Base-by-base conservation (phyloP, 2,797 vertebrate genomes). In the Cossypha heuglini region DNA sequence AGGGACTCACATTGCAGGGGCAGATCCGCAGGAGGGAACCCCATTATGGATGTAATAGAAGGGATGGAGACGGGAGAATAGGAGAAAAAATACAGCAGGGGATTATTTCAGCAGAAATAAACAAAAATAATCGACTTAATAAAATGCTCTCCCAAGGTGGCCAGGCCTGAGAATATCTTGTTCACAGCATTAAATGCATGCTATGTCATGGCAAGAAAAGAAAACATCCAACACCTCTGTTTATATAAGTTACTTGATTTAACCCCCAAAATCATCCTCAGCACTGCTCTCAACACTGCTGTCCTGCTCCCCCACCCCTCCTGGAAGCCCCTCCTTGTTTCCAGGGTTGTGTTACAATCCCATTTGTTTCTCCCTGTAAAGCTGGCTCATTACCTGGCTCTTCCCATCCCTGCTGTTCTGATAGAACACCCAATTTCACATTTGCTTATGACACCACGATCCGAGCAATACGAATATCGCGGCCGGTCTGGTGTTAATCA, bases 331-430 rank as follows among this genome's bases (percentile, higher is more conserved):
- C 77, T 76, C 90, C 94, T 86, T 25, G 18, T 92, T 96, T 96
- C 93, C 90, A 95, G 88, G 76, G 16, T 62, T 94, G 29, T 93
- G 69, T 86, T 95, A 90, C 67, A 71, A 64, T 77, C 84, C 91
- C 94, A 84, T 97, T 96, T 97, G 90, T 92, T 95, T 95, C 88
- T 78, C 73, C 16, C 91, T 78, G 42, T 74, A 95, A 93, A 94
- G 61, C 82, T 5, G 5, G 79, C 63, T 88, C 90, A 72, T 96
- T 96, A 72, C 18, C 59, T 91, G 88, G 90, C 78, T 86, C 75
- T 93, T 94, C 93, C 88, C 82, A 10, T 76, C 91, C 93, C 91
- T 76, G 94, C 96, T 96, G 94, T 84, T 96, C 86, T 42, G 42
- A 79, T 57, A 4, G 84, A 91, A 84, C 63, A 8, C 90, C 67